Evolutionary conservation across 2,888 invertebrate genomes (phyloP).

Genomic region (Busseola fusca): DNA sequence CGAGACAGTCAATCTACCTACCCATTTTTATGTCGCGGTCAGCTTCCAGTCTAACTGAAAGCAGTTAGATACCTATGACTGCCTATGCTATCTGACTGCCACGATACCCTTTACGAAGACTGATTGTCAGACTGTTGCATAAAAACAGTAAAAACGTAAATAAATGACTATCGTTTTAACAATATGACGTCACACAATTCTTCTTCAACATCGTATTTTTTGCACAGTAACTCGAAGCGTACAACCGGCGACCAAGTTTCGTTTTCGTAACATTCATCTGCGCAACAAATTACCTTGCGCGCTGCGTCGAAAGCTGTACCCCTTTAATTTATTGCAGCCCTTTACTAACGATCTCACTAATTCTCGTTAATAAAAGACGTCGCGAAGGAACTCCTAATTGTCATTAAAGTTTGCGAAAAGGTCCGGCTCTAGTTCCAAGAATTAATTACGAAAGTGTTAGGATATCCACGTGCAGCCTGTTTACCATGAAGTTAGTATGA

Average conservation of each 20-base stretch:
- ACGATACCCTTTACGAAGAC: neutral
- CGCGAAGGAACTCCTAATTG: constrained; percentile 13
- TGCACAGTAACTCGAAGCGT: constrained; percentile 9
- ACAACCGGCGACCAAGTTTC: constrained; percentile 34
- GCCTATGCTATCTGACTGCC: too few relatives aligned
- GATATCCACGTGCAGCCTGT: neutral
- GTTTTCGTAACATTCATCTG: constrained; percentile 5
- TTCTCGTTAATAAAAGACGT: constrained; percentile 29
- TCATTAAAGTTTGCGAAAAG: neutral
- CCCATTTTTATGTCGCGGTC: neutral
- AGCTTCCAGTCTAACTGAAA: neutral
- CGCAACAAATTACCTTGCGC: constrained; percentile 27
- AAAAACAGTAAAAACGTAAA: neutral
- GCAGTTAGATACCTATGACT: neutral
- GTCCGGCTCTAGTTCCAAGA: neutral
- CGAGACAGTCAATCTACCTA: too few relatives aligned
- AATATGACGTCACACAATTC: neutral
- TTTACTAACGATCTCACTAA: constrained; percentile 46
- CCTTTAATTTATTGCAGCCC: constrained; percentile 50
- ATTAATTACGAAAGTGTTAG: too few relatives aligned
- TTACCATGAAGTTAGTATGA: neutral
- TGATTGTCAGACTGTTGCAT: neutral
- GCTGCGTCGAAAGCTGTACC: constrained; percentile 34
- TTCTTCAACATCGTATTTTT: constrained; percentile 4
- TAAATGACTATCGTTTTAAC: neutral